Conservation (phyloP, 1,140 invertebrate genomes). For the Propsilocerus akamusi region DNA sequence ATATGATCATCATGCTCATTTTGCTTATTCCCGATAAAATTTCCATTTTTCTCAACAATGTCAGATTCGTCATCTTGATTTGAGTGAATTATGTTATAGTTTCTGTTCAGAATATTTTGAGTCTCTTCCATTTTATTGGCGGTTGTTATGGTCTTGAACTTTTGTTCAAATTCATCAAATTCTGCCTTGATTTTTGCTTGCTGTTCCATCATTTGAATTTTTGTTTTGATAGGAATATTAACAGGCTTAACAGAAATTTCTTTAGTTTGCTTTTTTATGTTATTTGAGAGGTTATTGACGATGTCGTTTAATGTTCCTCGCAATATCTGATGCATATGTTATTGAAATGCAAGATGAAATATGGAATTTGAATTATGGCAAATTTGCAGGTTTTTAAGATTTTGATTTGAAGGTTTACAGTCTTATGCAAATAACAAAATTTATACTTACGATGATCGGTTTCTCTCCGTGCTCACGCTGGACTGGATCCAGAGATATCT, state of each 20-base stretch:
- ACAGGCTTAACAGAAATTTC: no score
- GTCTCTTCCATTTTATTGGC: conserved; percentile 17
- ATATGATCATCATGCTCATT: not conserved
- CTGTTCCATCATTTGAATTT: conserved; percentile 7
- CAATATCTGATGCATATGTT: conserved; percentile 14
- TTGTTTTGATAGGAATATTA: no score
- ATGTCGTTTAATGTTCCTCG: conserved; percentile 23
- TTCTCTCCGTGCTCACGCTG: conserved; percentile 37
- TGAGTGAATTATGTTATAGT: not conserved
- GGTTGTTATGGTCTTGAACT: conserved; percentile 10
- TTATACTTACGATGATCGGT: conserved; percentile 34
- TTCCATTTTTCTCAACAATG: not conserved
- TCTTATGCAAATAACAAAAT: not conserved
- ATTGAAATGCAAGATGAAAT: not conserved
- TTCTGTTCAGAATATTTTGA: no score
- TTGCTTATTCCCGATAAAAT: no score
- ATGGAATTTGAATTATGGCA: not conserved
- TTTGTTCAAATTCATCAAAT: conserved; percentile 13
- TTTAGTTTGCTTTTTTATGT: conserved; percentile 13
- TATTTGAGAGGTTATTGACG: conserved; percentile 25
- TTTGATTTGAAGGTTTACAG: not conserved
- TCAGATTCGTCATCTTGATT: not conserved
- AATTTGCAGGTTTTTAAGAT: not conserved
- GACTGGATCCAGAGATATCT: conserved; percentile 61
- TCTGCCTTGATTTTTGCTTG: conserved; percentile 7